Evolutionary conservation across 1,140 invertebrate species (phyloP), one percentile per base, ranked within the genome.

Genomic region (Drosophila subobscura): DNA sequence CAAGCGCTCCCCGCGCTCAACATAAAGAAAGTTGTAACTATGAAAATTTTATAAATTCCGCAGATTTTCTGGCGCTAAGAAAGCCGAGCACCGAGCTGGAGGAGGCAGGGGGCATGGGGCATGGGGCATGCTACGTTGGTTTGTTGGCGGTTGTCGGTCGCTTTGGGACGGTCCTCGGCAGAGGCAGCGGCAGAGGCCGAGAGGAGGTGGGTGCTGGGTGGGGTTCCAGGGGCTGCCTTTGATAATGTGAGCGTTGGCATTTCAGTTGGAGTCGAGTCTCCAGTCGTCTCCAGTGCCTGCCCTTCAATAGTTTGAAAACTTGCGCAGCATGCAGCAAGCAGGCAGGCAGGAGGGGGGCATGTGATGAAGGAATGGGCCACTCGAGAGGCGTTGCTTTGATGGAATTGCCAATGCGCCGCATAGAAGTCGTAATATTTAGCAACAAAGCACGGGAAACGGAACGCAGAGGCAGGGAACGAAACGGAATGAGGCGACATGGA

Each of bases 21-120:
- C 75, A 78, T 80, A 77, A 88, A 88, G 79, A 89, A 89, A 89
- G 79, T 89, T 89, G 79, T 89, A 89, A 89, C 85, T 89, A 89
- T 89, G 85, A 89, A 89, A 89, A 89, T 89, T 89, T 89, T 89
- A 89, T 89, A 89, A 89, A 89, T 89, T 89, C 84, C 79, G 71
- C 72, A 89, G 85, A 88, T 89, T 84, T 89, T 80, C 67, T 80
- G 85, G 84, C 76, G 79, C 85, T 79, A 89, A 74, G 77, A 89
- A 81, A 75, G 65, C 70, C 59, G 49, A 42, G 72, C 49, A 51
- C 55, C 23, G 73, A 20, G 10, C 7, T 12, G 27, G 5, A 14
- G 37, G 14, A 2, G 33, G 33, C 27, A 29, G 16, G 14, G 52
- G 55, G 16, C 47, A 51, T 54, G 33, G 53, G 40, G 8, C 45